Base-by-base conservation (phyloP, 2,113 vertebrate genomes). In the Meleagris gallopavo region DNA sequence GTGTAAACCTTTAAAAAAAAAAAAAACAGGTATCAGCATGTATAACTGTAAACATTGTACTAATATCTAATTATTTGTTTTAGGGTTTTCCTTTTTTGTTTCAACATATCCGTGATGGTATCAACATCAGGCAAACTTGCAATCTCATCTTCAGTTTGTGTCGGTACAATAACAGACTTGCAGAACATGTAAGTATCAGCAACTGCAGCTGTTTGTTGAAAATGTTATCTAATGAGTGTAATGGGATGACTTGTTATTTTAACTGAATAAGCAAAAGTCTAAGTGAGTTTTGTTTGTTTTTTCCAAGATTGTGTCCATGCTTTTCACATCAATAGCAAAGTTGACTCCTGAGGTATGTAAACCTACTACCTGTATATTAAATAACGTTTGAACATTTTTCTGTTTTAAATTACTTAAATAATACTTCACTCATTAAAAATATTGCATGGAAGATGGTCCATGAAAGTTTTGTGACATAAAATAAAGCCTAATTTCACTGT, bases 111-210 rank as follows among this genome's bases (percentile, higher is more conserved):
- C 97, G 99, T 70, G 99, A 99, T 94, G 99, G 99, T 83, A 99
- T 99, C 98, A 99, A 99, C 97, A 99, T 99, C 98, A 96, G 99
- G 75, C 99, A 99, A 95, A 99, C 99, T 41, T 99, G 99, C 95
- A 99, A 99, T 98, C 98, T 99, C 93, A 99, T 99, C 97, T 99
- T 99, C 98, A 99, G 99, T 95, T 98, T 99, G 84, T 99, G 99
- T 92, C 99, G 99, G 78, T 99, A 99, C 83, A 99, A 99, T 96
- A 99, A 99, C 97, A 98, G 99, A 61, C 99, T 99, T 15, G 99
- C 99, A 32, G 99, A 99, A 95, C 99, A 99, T 12, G 99, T 99
- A 97, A 97, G 98, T 98, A 13, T n/a, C 62, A 58, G 62, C 34
- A 27, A 5, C 58, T 55, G 5, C 0, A 13, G 29, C 61, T 84